A percentile compares a stretch with the other conserved stretches of the same genome.
phyloP scores from a whole-genome alignment of 1,140 invertebrate genomes.

The Nomia melanderi region DNA sequence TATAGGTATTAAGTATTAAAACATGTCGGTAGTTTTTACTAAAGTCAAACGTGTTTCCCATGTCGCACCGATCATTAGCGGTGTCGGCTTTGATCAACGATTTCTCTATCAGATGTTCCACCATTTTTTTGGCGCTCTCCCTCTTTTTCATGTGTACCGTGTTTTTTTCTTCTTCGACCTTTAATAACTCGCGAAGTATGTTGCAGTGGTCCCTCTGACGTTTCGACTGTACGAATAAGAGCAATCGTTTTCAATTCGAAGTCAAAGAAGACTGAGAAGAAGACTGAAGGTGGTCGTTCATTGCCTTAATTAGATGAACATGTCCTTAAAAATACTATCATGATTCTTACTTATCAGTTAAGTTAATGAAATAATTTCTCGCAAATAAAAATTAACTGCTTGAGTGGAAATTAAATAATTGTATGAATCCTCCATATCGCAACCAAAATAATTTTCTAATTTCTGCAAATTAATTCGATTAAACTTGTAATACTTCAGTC shows the following conservation, averaged over 20 bases:
- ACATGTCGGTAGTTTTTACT: constrained; percentile 14
- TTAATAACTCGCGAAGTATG: neutral
- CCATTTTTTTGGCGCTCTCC: neutral
- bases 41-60: neutral
- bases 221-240: neutral
- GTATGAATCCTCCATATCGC: too few species aligned
- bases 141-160: neutral
- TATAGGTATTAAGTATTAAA: neutral
- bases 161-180: neutral
- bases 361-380: too few species aligned
- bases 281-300: neutral
- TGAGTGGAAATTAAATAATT: too few species aligned
- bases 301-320: neutral
- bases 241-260: neutral
- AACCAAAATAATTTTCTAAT: too few species aligned
- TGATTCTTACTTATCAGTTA: too few species aligned
- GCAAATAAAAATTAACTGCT: too few species aligned
- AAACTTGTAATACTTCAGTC: too few species aligned
- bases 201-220: neutral
- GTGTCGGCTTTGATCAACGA: constrained; percentile 15
- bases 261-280: neutral
- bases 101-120: constrained; percentile 4
- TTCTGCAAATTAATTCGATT: too few species aligned
- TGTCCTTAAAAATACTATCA: neutral
- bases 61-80: constrained; percentile 1